Evolutionary conservation across 2,888 invertebrate genomes (phyloP).

Genomic region (Sinopyrophorus schimmeli): DNA sequence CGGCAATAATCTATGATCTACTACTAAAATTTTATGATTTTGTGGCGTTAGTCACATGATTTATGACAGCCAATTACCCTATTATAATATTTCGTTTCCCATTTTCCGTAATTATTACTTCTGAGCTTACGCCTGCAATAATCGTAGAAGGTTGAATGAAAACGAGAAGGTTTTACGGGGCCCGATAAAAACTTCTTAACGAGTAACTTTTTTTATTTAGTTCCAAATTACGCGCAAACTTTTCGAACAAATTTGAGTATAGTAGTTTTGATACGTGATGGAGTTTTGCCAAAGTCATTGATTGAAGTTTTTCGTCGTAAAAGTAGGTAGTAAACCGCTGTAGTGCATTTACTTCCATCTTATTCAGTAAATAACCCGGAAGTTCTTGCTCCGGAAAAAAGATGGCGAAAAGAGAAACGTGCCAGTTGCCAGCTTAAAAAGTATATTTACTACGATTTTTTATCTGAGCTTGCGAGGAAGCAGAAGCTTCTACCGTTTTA

Average conservation of each 20-base stretch:
- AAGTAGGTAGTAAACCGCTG: slow-evolving; percentile 29
- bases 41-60: slow-evolving; percentile 38
- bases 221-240: slow-evolving; percentile 14
- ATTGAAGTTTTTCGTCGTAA: slow-evolving; percentile 33
- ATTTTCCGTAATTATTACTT: too few relatives aligned
- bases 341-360: slow-evolving; percentile 31
- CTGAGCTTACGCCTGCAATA: too few relatives aligned
- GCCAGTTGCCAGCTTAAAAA: slow-evolving; percentile 32
- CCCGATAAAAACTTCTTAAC: too few relatives aligned
- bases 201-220: too few relatives aligned
- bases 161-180: too few relatives aligned
- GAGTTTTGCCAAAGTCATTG: slow-evolving; percentile 28
- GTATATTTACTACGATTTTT: slow-evolving; percentile 30
- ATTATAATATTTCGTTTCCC: slow-evolving; percentile 29
- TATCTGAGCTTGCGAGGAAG: slow-evolving; percentile 29
- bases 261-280: slow-evolving; percentile 23
- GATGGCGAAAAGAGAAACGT: slow-evolving; percentile 32
- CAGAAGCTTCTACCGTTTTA: slow-evolving; percentile 14
- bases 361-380: slow-evolving; percentile 34
- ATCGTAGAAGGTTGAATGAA: too few relatives aligned
- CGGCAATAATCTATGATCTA: slow-evolving; percentile 49
- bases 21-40: slow-evolving; percentile 49
- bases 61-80: slow-evolving; percentile 35
- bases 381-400: slow-evolving; percentile 33
- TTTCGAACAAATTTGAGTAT: slow-evolving; percentile 28